Percentiles rank a stretch among this genome's conserved stretches.
Conservation (phyloP, 2,888 invertebrate species). For the Parapristionchus giblindavisi region DNA sequence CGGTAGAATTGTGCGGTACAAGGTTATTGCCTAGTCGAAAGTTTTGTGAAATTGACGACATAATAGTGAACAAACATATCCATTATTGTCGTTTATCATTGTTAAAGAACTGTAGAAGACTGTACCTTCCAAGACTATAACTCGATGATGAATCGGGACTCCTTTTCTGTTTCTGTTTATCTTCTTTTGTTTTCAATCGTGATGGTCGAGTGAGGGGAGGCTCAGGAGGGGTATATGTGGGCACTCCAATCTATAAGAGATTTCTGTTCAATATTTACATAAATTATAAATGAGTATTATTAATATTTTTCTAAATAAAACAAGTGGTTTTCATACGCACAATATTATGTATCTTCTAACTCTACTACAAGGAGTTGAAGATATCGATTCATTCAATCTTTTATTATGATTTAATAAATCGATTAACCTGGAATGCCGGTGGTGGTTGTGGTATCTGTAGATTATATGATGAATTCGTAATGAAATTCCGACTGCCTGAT, state of each 20-base stretch:
- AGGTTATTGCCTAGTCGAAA: background rate
- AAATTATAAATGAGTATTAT: background rate
- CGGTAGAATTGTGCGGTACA: background rate
- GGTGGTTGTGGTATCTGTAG: slow-evolving; percentile 48
- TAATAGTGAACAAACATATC: background rate
- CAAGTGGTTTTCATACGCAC: background rate
- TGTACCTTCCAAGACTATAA: slow-evolving; percentile 29
- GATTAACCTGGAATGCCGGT: slow-evolving; percentile 54
- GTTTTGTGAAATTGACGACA: background rate
- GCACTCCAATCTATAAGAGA: slow-evolving; percentile 49
- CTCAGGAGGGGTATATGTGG: slow-evolving; percentile 57
- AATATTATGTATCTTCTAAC: background rate
- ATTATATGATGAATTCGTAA: slow-evolving; percentile 49
- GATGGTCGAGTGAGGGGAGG: slow-evolving; percentile 46
- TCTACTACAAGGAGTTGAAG: background rate
- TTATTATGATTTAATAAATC: background rate
- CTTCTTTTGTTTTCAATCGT: slow-evolving; percentile 27
- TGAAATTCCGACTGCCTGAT: slow-evolving; percentile 42
- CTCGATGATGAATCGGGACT: slow-evolving; percentile 33
- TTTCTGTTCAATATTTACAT: background rate
- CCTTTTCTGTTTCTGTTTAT: slow-evolving; percentile 1
- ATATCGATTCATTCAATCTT: background rate
- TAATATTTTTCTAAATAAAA: too few relatives aligned
- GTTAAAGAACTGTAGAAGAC: background rate
- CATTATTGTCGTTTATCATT: slow-evolving; percentile 18